Evolutionary conservation across 2,888 invertebrate species (phyloP).

Genomic region (Apamea epomidion): DNA sequence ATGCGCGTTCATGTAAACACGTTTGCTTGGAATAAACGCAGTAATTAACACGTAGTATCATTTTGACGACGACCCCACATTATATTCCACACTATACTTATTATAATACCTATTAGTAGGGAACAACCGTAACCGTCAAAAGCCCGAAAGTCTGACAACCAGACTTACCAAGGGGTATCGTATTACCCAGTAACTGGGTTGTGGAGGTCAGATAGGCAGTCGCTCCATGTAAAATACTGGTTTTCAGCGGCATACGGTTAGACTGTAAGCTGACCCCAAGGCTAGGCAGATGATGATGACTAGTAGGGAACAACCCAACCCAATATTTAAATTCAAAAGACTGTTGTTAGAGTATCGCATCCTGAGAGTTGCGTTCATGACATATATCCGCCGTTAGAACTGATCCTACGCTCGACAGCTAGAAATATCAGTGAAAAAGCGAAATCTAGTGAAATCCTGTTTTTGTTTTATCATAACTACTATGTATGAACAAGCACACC

Average conservation of each 20-base stretch:
- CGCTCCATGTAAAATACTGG: too few species aligned
- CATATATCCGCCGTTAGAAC: not conserved
- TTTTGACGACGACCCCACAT: not conserved
- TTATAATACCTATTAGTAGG: not conserved
- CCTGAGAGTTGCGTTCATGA: not conserved
- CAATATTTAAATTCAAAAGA: not conserved
- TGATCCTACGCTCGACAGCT: not conserved
- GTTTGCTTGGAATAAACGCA: not conserved
- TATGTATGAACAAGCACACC: not conserved
- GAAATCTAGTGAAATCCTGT: not conserved
- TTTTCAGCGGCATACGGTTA: too few species aligned
- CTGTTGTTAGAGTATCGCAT: not conserved
- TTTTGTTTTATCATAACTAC: not conserved
- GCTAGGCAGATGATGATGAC: too few species aligned
- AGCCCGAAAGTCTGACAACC: too few species aligned
- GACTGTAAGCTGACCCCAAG: too few species aligned
- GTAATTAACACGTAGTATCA: not conserved
- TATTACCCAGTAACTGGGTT: too few species aligned
- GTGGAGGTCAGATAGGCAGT: too few species aligned
- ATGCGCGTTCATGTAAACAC: not conserved
- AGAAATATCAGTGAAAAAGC: not conserved
- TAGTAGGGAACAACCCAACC: not conserved
- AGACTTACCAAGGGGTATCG: too few species aligned
- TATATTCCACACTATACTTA: not conserved
- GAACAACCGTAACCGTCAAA: too few species aligned